Evolutionary conservation across 2,888 invertebrate genomes (phyloP).

Genomic region (Torymus aiolomorphi): DNA sequence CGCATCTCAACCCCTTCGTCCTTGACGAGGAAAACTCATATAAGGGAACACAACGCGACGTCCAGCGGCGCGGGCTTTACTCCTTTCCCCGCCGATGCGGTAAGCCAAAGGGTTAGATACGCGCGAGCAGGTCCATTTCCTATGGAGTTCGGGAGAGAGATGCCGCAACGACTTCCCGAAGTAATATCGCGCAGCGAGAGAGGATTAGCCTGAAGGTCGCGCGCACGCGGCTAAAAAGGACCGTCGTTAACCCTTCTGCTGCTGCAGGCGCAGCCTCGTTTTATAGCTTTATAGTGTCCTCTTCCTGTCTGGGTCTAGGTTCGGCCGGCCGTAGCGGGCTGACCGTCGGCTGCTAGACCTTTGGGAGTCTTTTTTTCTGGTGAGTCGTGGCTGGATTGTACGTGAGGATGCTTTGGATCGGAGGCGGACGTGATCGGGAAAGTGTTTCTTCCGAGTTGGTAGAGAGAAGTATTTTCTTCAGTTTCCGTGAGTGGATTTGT

Average conservation of each 20-base stretch:
- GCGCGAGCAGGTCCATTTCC: conserved; percentile 32
- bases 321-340: too few relatives aligned
- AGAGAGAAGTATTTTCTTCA: too few relatives aligned
- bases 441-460: too few relatives aligned
- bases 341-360: too few relatives aligned
- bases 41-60: background rate
- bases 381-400: too few relatives aligned
- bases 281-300: conserved; percentile 68
- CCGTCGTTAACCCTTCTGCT: conserved; percentile 65
- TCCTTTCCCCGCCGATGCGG: conserved; percentile 30
- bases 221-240: conserved; percentile 53
- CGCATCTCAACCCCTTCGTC: background rate
- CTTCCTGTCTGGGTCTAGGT: background rate
- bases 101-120: conserved; percentile 53
- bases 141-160: background rate
- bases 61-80: too few relatives aligned
- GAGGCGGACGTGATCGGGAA: too few relatives aligned
- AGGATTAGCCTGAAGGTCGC: conserved; percentile 46
- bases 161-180: conserved; percentile 45
- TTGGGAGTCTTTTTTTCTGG: too few relatives aligned
- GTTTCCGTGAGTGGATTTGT: too few relatives aligned
- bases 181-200: conserved; percentile 40
- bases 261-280: conserved; percentile 54
- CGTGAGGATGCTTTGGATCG: too few relatives aligned
- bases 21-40: conserved; percentile 10